These are phyloP conservation scores for Leuctra nigra DNA, from an alignment of 2,888 invertebrate genomes.

Conservation along the genomic window DNA sequence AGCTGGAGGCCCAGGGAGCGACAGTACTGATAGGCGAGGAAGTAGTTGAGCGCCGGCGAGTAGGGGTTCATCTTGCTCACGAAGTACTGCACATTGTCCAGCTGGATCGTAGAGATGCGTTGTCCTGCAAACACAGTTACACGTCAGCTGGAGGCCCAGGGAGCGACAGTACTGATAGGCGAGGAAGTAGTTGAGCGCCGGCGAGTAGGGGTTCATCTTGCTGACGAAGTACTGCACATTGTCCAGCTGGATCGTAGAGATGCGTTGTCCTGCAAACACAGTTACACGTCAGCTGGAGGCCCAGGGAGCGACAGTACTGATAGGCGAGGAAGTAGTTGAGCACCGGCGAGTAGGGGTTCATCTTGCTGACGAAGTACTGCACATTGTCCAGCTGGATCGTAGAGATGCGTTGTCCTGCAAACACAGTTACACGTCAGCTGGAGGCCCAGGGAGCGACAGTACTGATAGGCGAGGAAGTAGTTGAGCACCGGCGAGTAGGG, in stretches of 20 bases:
- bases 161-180: conserved; percentile 86
- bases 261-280: conserved; percentile 82
- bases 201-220: conserved; percentile 80
- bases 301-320: conserved; percentile 80
- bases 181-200: conserved; percentile 77
- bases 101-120: conserved; percentile 78
- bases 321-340: conserved; percentile 81
- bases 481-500: conserved; percentile 80
- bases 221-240: conserved; percentile 81
- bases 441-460: conserved; percentile 77
- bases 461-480: conserved; percentile 81
- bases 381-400: conserved; percentile 80
- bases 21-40: conserved; percentile 82
- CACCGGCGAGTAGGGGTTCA: conserved; percentile 82
- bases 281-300: conserved; percentile 76
- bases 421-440: too few species aligned
- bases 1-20: conserved; percentile 77
- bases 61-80: conserved; percentile 83
- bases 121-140: too few species aligned
- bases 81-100: conserved; percentile 80
- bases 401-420: conserved; percentile 81
- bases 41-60: conserved; percentile 78
- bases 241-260: conserved; percentile 79
- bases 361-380: conserved; percentile 77
- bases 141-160: conserved; percentile 74